Conservation (phyloP, 2,888 invertebrate species). For the Ariolimax columbianus region DNA sequence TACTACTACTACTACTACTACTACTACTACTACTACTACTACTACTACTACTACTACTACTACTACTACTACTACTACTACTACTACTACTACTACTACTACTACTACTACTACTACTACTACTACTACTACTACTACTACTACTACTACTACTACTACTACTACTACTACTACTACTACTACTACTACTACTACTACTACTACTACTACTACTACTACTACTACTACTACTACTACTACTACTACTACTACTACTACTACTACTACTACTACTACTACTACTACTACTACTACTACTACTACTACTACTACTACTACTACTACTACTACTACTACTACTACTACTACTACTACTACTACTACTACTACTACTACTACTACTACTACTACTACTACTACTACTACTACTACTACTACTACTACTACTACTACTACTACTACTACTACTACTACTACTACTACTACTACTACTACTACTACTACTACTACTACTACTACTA, state of each 20-base stretch:
- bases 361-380: neutral
- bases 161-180: slow-evolving; percentile 27
- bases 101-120: slow-evolving; percentile 33
- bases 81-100: neutral
- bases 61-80: neutral
- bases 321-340: neutral
- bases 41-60: neutral
- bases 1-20: slow-evolving; percentile 31
- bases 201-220: slow-evolving; percentile 3
- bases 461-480: neutral
- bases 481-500: slow-evolving; percentile 1
- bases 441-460: slow-evolving; percentile 32
- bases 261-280: slow-evolving; percentile 36
- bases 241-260: slow-evolving; percentile 33
- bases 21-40: slow-evolving; percentile 28
- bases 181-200: neutral
- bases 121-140: slow-evolving; percentile 38
- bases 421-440: slow-evolving; percentile 34
- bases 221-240: neutral
- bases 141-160: slow-evolving; percentile 34
- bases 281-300: slow-evolving; percentile 34
- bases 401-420: slow-evolving; percentile 36
- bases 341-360: slow-evolving; percentile 4
- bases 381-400: slow-evolving; percentile 32
- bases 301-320: slow-evolving; percentile 29